Percentiles rank a stretch among this genome's conserved stretches.
phyloP scores from a whole-genome alignment of 2,113 vertebrate species.

The Rhipidura dahli region DNA sequence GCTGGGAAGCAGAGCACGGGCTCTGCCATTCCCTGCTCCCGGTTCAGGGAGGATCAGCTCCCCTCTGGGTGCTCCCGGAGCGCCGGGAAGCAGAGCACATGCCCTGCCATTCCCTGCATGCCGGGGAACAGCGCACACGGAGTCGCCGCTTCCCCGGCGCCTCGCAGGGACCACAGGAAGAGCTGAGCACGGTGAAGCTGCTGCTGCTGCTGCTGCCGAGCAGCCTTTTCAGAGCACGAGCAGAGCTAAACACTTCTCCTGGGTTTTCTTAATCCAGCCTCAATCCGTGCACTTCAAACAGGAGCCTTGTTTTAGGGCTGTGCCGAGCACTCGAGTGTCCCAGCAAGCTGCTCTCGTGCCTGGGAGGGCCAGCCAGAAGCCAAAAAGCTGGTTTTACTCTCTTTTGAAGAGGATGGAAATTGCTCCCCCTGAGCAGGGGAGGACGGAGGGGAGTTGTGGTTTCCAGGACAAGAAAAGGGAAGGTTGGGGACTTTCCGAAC shows the following conservation, averaged over 20 bases:
- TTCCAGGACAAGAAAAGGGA: background rate
- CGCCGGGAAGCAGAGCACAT: rapidly evolving
- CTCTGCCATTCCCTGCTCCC: background rate
- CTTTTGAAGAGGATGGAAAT: background rate
- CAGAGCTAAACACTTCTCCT: background rate
- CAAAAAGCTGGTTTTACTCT: background rate
- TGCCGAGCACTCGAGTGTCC: background rate
- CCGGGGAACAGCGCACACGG: rapidly evolving
- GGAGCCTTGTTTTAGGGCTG: constrained; percentile 2
- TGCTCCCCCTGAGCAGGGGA: background rate
- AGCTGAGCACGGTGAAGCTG: background rate
- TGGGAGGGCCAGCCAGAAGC: background rate
- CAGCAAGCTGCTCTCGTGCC: background rate
- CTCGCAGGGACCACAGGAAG: background rate
- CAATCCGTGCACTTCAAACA: background rate
- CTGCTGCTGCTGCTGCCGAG: background rate
- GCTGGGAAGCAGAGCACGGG: background rate
- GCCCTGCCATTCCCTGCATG: background rate
- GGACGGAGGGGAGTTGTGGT: rapidly evolving
- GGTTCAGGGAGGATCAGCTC: background rate
- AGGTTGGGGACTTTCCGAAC: background rate
- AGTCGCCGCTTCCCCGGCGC: rapidly evolving
- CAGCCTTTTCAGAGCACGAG: background rate
- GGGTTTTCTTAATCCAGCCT: constrained; percentile 24
- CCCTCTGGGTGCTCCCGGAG: background rate